Conservation (phyloP, 2,797 vertebrate species). For the Coregonus sp. region DNA sequence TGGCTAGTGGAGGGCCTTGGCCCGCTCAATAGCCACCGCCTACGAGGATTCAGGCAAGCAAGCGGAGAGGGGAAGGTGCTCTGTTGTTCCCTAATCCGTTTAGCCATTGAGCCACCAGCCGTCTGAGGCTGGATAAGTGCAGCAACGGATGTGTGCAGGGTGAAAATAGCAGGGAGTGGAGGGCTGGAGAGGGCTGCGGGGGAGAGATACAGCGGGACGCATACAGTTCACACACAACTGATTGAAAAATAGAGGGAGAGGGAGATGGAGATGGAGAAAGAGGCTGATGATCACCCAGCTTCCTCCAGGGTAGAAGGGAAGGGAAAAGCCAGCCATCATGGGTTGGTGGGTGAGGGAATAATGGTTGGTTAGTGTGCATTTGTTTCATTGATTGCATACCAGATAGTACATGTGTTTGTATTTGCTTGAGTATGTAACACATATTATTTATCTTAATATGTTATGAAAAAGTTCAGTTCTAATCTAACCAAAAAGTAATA, state of each 20-base stretch:
- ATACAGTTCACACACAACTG: slow-evolving; percentile 1
- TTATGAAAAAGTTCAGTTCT: neutral
- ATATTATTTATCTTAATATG: neutral
- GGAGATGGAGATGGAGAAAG: slow-evolving; percentile 11
- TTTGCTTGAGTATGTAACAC: neutral
- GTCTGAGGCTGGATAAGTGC: slow-evolving; percentile 80
- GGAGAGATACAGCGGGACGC: slow-evolving; percentile 40
- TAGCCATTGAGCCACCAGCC: slow-evolving; percentile 94
- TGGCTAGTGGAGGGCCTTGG: slow-evolving; percentile 88
- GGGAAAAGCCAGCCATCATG: slow-evolving; percentile 20
- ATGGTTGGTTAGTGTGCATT: neutral
- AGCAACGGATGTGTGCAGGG: slow-evolving; percentile 75
- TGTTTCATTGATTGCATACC: neutral
- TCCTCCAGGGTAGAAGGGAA: neutral
- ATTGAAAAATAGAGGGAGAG: slow-evolving; percentile 34
- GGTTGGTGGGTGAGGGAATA: slow-evolving; percentile 39
- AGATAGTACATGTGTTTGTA: neutral
- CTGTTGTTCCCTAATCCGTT: slow-evolving; percentile 97
- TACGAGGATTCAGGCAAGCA: slow-evolving; percentile 56
- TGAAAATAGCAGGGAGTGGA: slow-evolving; percentile 44
- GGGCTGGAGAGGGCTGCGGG: slow-evolving; percentile 18
- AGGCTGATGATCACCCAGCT: neutral
- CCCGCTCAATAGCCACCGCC: slow-evolving; percentile 84
- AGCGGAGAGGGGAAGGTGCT: slow-evolving; percentile 89
- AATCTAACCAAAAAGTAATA: neutral